Evolutionary conservation across 2,113 vertebrate species (phyloP).

Genomic region (Toxotes jaculatrix): DNA sequence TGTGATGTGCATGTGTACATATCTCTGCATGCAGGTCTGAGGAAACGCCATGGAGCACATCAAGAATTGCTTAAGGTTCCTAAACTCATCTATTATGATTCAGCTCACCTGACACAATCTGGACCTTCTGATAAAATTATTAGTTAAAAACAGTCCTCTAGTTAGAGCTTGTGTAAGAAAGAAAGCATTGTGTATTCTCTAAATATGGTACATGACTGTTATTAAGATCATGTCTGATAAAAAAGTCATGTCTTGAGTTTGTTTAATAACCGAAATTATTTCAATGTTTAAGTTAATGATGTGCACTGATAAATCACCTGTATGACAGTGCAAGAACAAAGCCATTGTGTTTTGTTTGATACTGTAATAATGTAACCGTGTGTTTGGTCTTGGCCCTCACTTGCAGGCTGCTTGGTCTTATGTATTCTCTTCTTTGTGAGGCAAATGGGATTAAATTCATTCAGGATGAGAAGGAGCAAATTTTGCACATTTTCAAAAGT

Average conservation of each 20-base stretch:
- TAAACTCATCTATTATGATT: not conserved
- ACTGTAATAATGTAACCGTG: conserved; percentile 2
- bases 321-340: not conserved
- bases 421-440: not conserved
- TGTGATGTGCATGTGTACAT: conserved; percentile 77
- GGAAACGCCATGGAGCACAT: not conserved
- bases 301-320: conserved; percentile 12
- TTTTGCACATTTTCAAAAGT: conserved; percentile 54
- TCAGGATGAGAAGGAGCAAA: conserved; percentile 18
- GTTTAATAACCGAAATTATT: not conserved
- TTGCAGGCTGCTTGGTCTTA: not conserved
- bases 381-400: not conserved
- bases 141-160: conserved; percentile 1
- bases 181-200: not conserved
- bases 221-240: not conserved
- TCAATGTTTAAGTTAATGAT: not conserved
- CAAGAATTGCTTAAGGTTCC: not conserved
- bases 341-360: not conserved
- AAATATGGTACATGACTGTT: not conserved
- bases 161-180: conserved; percentile 11
- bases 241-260: not conserved
- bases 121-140: conserved; percentile 1
- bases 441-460: conserved; percentile 6
- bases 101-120: not conserved
- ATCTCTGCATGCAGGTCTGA: conserved; percentile 42